Evolutionary conservation across 2,797 vertebrate genomes (phyloP), one percentile per base, ranked within the genome.

Genomic region (Megaceryle alcyon): DNA sequence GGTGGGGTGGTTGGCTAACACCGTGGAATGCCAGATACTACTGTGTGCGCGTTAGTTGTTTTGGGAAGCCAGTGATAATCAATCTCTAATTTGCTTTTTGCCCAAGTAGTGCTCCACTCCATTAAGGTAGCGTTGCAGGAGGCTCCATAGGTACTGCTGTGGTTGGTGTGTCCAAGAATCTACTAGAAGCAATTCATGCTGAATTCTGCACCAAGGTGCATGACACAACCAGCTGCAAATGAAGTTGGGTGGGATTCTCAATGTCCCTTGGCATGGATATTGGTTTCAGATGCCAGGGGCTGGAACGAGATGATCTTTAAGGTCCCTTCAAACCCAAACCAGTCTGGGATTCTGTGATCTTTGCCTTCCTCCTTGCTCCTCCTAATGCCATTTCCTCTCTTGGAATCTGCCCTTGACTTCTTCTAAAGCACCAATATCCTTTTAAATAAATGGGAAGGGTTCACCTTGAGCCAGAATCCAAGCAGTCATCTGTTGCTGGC

Each of bases 11-110:
- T 79, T 76, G 89, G 93, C 71, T 85, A 33, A 37, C 41, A 10
- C 87, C 63, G 29, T 7, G 14, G 63, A 35, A 79, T 94, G 91
- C 84, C 91, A 86, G 29, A 33, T 57, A 53, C 68, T 21, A 20
- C 83, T 28, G 6, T 54, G 86, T 46, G 64, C 8, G 1, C 31
- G 69, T 90, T 75, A 46, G 61, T 39, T 5, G 10, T 25, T 41
- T n/a, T 64, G 89, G 78, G 61, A 71, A 89, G 70, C 13, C 89
- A 61, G 81, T 84, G 51, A 76, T 17, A 79, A 63, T 13, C 81
- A 26, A 44, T 49, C 71, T 46, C 1, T 28, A 31, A 82, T 89
- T 54, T 87, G 48, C 44, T 71, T 66, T 64, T 84, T 86, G 51
- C 90, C 84, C 19, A 37, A 75, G 71, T 12, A 68, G n/a, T 19